Base-by-base conservation (phyloP, 2,888 invertebrate genomes). In the Drosophila meridionalis region DNA sequence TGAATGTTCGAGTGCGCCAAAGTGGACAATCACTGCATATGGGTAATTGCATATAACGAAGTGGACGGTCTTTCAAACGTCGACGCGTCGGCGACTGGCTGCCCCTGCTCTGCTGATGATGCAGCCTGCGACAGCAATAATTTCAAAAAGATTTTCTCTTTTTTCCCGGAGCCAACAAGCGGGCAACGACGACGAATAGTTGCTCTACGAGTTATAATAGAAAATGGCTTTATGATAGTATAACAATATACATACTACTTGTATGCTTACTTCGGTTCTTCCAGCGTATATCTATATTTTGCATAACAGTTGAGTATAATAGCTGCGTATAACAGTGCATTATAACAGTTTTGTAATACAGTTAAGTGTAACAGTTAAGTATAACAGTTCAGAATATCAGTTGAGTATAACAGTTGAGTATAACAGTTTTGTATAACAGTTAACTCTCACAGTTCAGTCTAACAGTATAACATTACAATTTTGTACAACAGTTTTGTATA, bases 1-100 rank as follows among this genome's bases (percentile, higher is more conserved):
- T 64, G 64, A 70, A 62, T 70, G 76, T 70, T 68, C 55, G 60
- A 78, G 68, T 71, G 63, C 48, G 52, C 69, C 73, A 82, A 85
- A 87, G 86, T 80, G 83, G 83, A 78, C 88, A 88, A 84, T 88
- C 88, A 80, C 75, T 76, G 83, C 88, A 83, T 71, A 65, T 85
- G 83, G 75, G 77, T 78, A 88, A 88, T 83, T 84, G 81, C 73
- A 77, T 75, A 71, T 62, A 66, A 78, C 77, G 67, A 75, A 70
- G 55, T 38, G 62, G 9, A 53, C 11, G 52, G 52, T 52, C 56
- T 30, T 42, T 48, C 42, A 50, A 0, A 12, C 36, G 42, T 30
- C 42, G 42, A 20, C 42, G 30, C 52, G 34, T 36, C 36, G 28
- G 28, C 62, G 11, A 43, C 50, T 66, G 65, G 26, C 7, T 43